Base-by-base conservation (phyloP, 2,888 invertebrate species). In the Luffia ferchaultella region DNA sequence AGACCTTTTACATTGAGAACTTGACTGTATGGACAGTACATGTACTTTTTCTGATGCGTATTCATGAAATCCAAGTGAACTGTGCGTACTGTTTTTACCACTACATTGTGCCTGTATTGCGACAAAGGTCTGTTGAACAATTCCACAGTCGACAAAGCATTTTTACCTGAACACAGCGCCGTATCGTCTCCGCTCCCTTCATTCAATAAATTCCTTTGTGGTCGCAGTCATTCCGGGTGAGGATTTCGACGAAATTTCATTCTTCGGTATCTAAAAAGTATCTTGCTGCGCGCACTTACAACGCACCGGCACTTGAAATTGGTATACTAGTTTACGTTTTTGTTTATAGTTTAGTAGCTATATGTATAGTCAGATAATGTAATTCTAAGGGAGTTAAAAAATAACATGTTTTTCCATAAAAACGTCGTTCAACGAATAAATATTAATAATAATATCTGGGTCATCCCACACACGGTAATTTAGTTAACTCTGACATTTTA, bases 141-240 rank as follows among this genome's bases (percentile, higher is more conserved):
- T 49, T 40, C 19, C 17, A 9, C 42, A 19, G 18, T 16, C 19
- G 5, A 49, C 49, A 49, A 49, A 41, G 16, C 16, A 42, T 43
- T 49, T 49, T 49, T 49, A 49, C 49, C 49, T 49, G 49, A 16
- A 30, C 30, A 12, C 30, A 30, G 30, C 30, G 12, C 5, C 30
- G 30, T 30, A 3, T 3, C 30, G 3, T 30, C 30, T 3, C 12
- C 42, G 16, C 16, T 41, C 20, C 61, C 62, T 66, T 66, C 66
- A 68, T 74, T 76, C 70, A 70, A 57, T 58, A 62, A 65, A 70
- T 72, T 67, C 67, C 59, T 60, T 68, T 64, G 62, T 58, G 53
- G 53, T 30, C 30, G 30, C 12, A 30, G 3, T 30, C 30, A 30
- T 30, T 30, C 30, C 5, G 12, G 30, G 30, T 7, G 30, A n/a